Conservation (phyloP, 2,113 vertebrate species). For the Grammomys surdaster region DNA sequence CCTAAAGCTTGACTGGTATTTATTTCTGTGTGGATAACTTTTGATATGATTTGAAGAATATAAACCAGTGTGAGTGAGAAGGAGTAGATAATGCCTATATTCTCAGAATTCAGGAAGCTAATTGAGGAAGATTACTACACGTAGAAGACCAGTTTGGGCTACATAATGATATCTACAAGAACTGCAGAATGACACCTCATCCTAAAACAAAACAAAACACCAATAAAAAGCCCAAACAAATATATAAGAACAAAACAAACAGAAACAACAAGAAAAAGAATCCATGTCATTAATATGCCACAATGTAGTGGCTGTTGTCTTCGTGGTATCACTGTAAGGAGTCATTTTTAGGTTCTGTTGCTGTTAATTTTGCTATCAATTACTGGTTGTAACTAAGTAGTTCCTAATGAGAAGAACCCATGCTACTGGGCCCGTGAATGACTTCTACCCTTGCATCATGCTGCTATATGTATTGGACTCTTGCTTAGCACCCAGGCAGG, state of each 20-base stretch:
- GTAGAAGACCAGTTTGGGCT: background rate
- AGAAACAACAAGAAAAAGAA: background rate
- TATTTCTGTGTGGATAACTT: background rate
- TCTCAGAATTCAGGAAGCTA: background rate
- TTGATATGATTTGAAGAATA: constrained; percentile 1
- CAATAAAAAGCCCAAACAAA: background rate
- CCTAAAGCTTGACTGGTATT: background rate
- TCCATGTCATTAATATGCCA: background rate
- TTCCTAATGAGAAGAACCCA: background rate
- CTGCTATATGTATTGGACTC: background rate
- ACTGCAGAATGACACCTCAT: background rate
- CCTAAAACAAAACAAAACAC: background rate
- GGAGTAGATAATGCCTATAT: background rate
- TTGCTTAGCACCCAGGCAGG: background rate
- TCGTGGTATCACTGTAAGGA: background rate
- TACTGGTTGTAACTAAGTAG: background rate
- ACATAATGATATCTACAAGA: background rate
- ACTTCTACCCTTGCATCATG: background rate
- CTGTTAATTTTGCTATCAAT: background rate
- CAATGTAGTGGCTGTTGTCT: background rate
- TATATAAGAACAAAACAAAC: background rate
- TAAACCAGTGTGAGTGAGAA: background rate
- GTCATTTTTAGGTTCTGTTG: background rate
- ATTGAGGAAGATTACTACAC: background rate
- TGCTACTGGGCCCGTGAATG: rapidly evolving